These are phyloP conservation scores for Dendrocincla tyrannina DNA, from an alignment of 2,797 vertebrate species.

Conservation along the genomic window DNA sequence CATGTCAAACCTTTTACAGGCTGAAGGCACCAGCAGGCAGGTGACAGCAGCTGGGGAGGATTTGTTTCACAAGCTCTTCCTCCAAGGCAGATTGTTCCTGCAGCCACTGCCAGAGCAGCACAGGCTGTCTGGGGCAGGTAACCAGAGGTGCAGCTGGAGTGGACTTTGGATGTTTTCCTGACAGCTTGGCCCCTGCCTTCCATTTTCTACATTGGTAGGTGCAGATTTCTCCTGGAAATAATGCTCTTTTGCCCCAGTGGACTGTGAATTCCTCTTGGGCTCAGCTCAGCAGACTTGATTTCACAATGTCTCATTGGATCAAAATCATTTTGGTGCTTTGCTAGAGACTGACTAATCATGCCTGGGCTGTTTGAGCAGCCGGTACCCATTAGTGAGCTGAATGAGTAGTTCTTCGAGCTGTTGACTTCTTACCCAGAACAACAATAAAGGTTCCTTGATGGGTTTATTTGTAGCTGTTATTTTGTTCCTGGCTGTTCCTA, in stretches of 20 bases:
- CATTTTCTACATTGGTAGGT: neutral
- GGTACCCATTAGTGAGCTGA: slow-evolving; percentile 19
- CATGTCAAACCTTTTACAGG: neutral
- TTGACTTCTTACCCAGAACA: slow-evolving; percentile 10
- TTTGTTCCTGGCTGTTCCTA: slow-evolving; percentile 2
- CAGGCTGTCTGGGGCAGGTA: neutral
- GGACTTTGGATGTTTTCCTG: neutral
- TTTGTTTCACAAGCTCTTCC: neutral
- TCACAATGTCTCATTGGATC: slow-evolving; percentile 24
- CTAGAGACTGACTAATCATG: slow-evolving; percentile 2
- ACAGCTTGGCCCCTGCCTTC: neutral
- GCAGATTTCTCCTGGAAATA: neutral
- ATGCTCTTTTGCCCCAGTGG: neutral
- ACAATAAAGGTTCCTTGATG: neutral
- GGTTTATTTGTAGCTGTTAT: neutral
- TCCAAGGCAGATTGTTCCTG: neutral
- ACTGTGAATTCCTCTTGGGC: neutral
- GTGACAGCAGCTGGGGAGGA: neutral
- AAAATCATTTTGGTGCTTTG: neutral
- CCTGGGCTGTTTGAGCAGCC: neutral
- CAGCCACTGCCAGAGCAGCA: neutral
- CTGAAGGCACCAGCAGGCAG: neutral
- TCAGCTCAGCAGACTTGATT: slow-evolving; percentile 18
- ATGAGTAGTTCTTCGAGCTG: neutral
- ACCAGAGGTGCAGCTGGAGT: neutral